A percentile compares a stretch with the other conserved stretches of the same genome.
These are phyloP conservation scores for Scolopax mira DNA, from an alignment of 2,113 vertebrate species.

Conservation along the genomic window DNA sequence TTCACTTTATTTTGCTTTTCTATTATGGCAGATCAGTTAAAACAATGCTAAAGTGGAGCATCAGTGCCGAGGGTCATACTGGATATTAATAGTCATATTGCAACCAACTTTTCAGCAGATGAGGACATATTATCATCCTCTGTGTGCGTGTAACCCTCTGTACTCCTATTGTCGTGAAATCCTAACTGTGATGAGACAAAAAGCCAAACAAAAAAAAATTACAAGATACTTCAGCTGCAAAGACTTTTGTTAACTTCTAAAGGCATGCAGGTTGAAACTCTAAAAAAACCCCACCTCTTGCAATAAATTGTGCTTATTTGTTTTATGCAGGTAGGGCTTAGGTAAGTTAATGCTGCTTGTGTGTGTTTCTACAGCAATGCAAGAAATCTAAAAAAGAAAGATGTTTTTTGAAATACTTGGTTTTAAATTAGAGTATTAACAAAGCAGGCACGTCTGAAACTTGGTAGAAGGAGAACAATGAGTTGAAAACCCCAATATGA, in stretches of 20 bases:
- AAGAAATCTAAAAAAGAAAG: background rate
- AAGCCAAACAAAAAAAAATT: background rate
- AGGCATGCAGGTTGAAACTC: background rate
- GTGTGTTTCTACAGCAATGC: background rate
- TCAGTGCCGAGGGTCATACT: background rate
- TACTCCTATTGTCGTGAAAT: background rate
- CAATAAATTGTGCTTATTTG: background rate
- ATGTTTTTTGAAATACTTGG: background rate
- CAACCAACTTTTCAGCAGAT: background rate
- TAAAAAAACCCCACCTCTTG: background rate
- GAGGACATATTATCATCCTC: background rate
- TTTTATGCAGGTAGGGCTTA: background rate
- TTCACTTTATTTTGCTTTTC: slow-evolving; percentile 5
- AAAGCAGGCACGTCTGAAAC: background rate
- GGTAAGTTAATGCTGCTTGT: background rate
- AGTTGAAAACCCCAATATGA: background rate
- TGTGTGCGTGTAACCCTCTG: background rate
- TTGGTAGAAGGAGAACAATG: background rate
- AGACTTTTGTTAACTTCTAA: background rate
- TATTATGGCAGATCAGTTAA: background rate
- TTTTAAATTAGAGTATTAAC: background rate
- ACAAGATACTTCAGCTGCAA: background rate
- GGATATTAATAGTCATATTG: background rate
- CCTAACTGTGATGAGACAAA: background rate
- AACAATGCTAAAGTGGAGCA: background rate